A percentile compares a stretch with the other conserved stretches of the same genome.
These are phyloP conservation scores for Leptogaster cylindrica DNA, from an alignment of 2,888 invertebrate species.

Conservation along the genomic window DNA sequence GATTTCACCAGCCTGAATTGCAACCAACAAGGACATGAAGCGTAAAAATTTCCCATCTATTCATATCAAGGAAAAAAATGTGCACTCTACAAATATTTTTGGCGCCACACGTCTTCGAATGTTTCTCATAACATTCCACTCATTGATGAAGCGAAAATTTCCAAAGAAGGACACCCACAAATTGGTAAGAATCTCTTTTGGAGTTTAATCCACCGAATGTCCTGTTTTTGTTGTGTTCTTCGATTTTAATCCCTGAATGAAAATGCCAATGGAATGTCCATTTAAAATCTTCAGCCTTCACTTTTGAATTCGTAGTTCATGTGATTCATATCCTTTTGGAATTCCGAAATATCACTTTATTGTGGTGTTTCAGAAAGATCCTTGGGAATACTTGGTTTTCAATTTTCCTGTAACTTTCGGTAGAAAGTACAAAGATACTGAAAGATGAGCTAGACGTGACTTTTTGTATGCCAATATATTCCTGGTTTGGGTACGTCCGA, in stretches of 20 bases:
- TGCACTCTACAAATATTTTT: too few relatives aligned
- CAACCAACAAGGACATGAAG: too few relatives aligned
- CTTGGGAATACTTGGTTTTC: slow-evolving; percentile 14
- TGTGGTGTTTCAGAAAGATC: slow-evolving; percentile 23
- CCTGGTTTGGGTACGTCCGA: too few relatives aligned
- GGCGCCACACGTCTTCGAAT: slow-evolving; percentile 29
- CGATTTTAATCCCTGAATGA: slow-evolving; percentile 24
- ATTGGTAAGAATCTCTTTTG: slow-evolving; percentile 6
- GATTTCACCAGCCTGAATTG: too few relatives aligned
- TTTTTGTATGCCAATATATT: too few relatives aligned
- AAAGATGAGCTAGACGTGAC: too few relatives aligned
- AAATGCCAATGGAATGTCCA: slow-evolving; percentile 9
- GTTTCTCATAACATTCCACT: slow-evolving; percentile 3
- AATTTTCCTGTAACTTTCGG: slow-evolving; percentile 26
- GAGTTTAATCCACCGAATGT: slow-evolving; percentile 37
- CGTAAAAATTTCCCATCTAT: slow-evolving; percentile 8
- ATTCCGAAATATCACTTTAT: slow-evolving; percentile 29
- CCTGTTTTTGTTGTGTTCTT: slow-evolving; percentile 24
- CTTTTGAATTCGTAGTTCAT: background rate
- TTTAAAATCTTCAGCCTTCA: slow-evolving; percentile 8
- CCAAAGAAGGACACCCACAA: slow-evolving; percentile 12
- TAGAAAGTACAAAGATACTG: too few relatives aligned
- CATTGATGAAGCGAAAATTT: background rate
- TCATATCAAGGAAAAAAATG: background rate
- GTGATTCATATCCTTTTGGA: background rate